Evolutionary conservation across 2,113 vertebrate species (phyloP).

Genomic region (Clarias magur): DNA sequence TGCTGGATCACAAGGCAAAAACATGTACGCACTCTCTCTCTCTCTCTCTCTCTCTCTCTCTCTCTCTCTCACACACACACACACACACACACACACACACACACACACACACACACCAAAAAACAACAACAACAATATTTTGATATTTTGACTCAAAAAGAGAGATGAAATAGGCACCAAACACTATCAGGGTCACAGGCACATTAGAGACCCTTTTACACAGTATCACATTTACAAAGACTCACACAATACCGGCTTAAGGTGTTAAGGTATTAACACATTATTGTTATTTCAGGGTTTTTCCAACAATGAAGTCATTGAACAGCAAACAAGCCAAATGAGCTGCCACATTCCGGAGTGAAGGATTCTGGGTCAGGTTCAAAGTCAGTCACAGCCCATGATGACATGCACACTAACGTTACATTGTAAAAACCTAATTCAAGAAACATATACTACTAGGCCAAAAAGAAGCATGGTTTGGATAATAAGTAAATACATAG

Average conservation of each 20-base stretch:
- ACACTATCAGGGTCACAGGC: not conserved
- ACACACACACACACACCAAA: not conserved
- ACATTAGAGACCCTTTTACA: not conserved
- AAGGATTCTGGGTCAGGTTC: not conserved
- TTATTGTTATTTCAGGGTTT: not conserved
- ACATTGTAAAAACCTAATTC: not conserved
- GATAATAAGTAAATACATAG: too few relatives aligned
- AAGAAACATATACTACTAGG: not conserved
- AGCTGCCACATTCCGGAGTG: not conserved
- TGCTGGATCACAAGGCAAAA: not conserved
- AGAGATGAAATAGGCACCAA: not conserved
- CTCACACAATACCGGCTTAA: not conserved
- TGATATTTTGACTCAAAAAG: not conserved
- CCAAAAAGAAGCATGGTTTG: too few relatives aligned
- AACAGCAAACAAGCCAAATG: not conserved
- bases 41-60: too few relatives aligned
- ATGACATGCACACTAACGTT: conserved; percentile 15
- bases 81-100: not conserved
- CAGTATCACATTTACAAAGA: not conserved
- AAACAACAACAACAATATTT: not conserved
- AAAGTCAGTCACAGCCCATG: conserved; percentile 1
- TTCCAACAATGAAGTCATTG: not conserved
- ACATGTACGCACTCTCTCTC: not conserved
- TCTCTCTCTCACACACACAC: not conserved
- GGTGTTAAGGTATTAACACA: not conserved